Percentiles rank a stretch among this genome's conserved stretches.
These are phyloP conservation scores for Microchirus variegatus DNA, from an alignment of 2,797 vertebrate species.

Conservation along the genomic window DNA sequence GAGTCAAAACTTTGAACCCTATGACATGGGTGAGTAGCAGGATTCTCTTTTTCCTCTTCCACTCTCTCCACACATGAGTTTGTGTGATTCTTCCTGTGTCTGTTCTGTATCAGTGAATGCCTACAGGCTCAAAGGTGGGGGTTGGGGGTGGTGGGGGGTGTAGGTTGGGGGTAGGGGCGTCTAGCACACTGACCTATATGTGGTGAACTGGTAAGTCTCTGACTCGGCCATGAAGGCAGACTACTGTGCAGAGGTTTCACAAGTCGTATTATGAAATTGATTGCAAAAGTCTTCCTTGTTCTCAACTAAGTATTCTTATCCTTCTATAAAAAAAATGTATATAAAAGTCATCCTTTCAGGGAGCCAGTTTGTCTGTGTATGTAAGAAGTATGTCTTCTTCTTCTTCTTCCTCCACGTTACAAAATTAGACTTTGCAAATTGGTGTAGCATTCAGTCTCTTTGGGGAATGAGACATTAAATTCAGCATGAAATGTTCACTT, in stretches of 20 bases:
- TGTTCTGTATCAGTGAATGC: conserved; percentile 6
- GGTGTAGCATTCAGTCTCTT: too few species aligned
- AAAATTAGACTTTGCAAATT: too few species aligned
- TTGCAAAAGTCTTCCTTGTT: conserved; percentile 13
- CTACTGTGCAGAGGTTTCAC: conserved; percentile 59
- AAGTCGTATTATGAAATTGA: conserved; percentile 66
- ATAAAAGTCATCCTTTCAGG: too few species aligned
- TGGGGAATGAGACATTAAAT: too few species aligned
- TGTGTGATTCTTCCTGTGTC: neutral
- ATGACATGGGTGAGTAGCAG: conserved; percentile 74
- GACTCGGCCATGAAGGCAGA: conserved; percentile 17
- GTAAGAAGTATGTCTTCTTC: too few species aligned
- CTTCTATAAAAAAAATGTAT: too few species aligned
- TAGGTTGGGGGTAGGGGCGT: conserved; percentile 1
- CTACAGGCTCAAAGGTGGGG: neutral
- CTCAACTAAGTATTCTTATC: neutral
- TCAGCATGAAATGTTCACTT: too few species aligned
- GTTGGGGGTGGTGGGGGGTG: neutral
- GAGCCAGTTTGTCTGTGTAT: too few species aligned
- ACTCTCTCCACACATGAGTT: neutral
- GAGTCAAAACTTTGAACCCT: conserved; percentile 34
- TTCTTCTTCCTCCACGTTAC: too few species aligned
- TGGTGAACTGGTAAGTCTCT: conserved; percentile 35
- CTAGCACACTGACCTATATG: conserved; percentile 66
- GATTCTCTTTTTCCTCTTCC: conserved; percentile 1